phyloP scores from a whole-genome alignment of 2,888 invertebrate genomes.

The Bellardia bayeri region DNA sequence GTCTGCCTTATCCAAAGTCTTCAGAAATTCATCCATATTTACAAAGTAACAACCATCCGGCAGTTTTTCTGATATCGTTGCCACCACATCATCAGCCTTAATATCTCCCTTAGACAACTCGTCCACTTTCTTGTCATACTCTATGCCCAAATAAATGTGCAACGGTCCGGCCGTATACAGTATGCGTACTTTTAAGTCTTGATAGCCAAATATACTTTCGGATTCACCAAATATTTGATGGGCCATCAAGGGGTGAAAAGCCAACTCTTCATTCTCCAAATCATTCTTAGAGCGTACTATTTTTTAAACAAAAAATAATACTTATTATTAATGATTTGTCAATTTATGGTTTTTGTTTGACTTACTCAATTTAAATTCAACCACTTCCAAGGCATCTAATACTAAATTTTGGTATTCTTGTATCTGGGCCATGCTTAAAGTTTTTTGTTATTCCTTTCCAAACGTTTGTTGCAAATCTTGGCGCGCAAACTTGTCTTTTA shows the following conservation, averaged over 20 bases:
- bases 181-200: constrained; percentile 90
- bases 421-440: constrained; percentile 77
- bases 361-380: constrained; percentile 83
- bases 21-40: constrained; percentile 90
- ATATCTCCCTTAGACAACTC: constrained; percentile 85
- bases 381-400: constrained; percentile 81
- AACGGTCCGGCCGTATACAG: constrained; percentile 93
- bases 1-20: constrained; percentile 89
- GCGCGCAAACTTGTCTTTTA: constrained; percentile 75
- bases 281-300: constrained; percentile 87
- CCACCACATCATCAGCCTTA: constrained; percentile 90
- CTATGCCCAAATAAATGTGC: constrained; percentile 91
- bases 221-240: constrained; percentile 97
- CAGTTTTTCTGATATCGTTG: constrained; percentile 88
- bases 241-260: constrained; percentile 93
- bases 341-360: not conserved
- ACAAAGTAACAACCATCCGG: constrained; percentile 88
- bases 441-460: constrained; percentile 1
- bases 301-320: constrained; percentile 26
- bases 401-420: constrained; percentile 82
- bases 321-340: too few relatives aligned
- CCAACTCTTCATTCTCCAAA: constrained; percentile 87
- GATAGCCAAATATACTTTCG: constrained; percentile 97
- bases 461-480: constrained; percentile 71
- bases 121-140: constrained; percentile 88